A percentile compares a stretch with the other conserved stretches of the same genome.
These are phyloP conservation scores for Saturnia pavonia DNA, from an alignment of 2,888 invertebrate genomes.

Conservation along the genomic window DNA sequence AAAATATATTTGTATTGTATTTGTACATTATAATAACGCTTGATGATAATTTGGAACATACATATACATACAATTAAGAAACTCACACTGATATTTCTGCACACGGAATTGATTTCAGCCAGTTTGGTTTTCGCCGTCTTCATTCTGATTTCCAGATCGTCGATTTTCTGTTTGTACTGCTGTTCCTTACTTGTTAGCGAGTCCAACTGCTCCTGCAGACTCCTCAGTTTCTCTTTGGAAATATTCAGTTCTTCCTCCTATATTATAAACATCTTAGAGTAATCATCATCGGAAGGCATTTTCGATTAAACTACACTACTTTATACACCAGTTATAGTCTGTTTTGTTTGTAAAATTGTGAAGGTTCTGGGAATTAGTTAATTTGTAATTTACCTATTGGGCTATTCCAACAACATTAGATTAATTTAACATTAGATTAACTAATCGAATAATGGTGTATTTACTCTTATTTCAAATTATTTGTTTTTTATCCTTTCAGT, in stretches of 20 bases:
- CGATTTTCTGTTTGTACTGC: constrained; percentile 51
- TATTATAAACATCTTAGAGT: too few species aligned
- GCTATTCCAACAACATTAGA: too few species aligned
- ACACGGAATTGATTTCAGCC: constrained; percentile 32
- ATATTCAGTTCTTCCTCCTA: constrained; percentile 62
- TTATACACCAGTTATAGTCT: background rate
- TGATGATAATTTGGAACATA: background rate
- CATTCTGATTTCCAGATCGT: constrained; percentile 60
- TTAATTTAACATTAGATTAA: too few species aligned
- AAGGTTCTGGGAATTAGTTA: too few species aligned
- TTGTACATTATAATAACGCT: background rate
- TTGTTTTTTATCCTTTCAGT: too few species aligned
- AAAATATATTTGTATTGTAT: too few species aligned
- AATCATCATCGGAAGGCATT: too few species aligned
- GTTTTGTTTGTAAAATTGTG: too few species aligned
- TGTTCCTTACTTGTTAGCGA: constrained; percentile 43
- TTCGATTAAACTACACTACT: too few species aligned
- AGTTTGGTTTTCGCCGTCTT: constrained; percentile 46
- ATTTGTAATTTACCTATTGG: too few species aligned
- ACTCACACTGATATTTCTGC: constrained; percentile 54
- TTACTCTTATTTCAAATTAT: too few species aligned
- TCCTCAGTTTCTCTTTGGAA: constrained; percentile 51
- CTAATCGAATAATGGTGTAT: too few species aligned
- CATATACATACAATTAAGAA: background rate
- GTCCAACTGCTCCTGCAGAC: constrained; percentile 52